phyloP scores from a whole-genome alignment of 35 echinoderm and acorn worm genomes.

The Stichopus chloronotus region DNA sequence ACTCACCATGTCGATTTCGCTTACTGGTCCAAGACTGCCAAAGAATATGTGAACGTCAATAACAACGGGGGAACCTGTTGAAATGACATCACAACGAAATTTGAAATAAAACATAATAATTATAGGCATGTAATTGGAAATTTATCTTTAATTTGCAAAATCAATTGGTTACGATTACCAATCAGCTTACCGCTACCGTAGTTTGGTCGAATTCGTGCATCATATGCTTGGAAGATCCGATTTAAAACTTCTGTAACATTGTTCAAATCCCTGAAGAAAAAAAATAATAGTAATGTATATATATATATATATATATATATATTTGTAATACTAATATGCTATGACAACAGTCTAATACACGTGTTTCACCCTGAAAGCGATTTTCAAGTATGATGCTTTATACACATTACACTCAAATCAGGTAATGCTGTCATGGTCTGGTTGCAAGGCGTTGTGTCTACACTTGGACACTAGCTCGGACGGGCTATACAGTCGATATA shows the following conservation, averaged over 20 bases:
- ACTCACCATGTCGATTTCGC: conserved; percentile 17
- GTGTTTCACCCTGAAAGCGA: too few species aligned
- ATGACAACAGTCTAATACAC: too few species aligned
- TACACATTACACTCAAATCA: too few species aligned
- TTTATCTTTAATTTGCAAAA: not conserved
- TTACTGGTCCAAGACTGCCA: not conserved
- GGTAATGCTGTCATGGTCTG: too few species aligned
- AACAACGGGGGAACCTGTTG: conserved; percentile 10
- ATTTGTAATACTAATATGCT: too few species aligned
- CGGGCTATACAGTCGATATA: not conserved
- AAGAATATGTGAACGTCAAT: not conserved
- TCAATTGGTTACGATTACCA: not conserved
- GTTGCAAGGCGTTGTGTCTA: too few species aligned
- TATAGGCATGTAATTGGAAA: not conserved
- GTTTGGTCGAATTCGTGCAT: conserved; percentile 15
- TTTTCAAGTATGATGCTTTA: too few species aligned
- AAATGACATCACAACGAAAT: not conserved
- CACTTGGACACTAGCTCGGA: too few species aligned
- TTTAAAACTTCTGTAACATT: not conserved
- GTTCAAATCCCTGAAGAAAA: not conserved
- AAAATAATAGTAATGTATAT: not conserved
- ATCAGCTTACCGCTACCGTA: not conserved
- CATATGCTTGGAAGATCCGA: not conserved
- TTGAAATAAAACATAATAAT: not conserved
- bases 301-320: not conserved